phyloP scores from a whole-genome alignment of 1,140 invertebrate species.

The Eriocheir sinensis region DNA sequence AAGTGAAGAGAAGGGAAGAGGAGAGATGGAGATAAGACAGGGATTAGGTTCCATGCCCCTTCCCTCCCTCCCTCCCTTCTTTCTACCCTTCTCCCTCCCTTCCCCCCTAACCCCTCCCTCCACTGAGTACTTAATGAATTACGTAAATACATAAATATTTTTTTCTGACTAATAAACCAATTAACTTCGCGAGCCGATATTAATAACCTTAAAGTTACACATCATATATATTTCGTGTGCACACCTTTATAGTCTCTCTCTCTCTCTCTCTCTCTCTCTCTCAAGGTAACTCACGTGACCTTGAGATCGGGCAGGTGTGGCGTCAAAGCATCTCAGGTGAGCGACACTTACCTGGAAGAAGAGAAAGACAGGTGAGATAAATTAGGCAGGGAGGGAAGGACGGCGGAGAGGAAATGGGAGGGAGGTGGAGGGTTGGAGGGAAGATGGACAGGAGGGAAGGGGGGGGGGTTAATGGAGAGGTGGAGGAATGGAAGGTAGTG shows the following conservation, averaged over 20 bases:
- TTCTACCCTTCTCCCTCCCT: background rate
- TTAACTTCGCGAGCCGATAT: too few species aligned
- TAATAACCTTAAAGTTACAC: too few species aligned
- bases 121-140: background rate
- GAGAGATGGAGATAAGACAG: background rate
- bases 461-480: too few species aligned
- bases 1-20: background rate
- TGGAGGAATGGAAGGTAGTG: background rate
- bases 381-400: background rate
- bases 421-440: background rate
- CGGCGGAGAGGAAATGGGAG: background rate
- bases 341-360: background rate
- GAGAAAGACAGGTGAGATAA: constrained; percentile 5
- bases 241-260: too few species aligned
- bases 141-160: background rate
- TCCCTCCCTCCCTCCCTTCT: background rate
- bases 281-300: background rate
- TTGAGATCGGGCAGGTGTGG: background rate
- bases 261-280: too few species aligned
- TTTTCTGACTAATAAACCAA: too few species aligned
- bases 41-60: too few species aligned
- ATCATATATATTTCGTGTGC: too few species aligned
- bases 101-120: background rate
- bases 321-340: background rate
- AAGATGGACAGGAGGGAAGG: background rate